Percentiles rank a stretch among this genome's conserved stretches.
phyloP scores from a whole-genome alignment of 1,140 invertebrate genomes.

The Euura saliciscinereae region DNA sequence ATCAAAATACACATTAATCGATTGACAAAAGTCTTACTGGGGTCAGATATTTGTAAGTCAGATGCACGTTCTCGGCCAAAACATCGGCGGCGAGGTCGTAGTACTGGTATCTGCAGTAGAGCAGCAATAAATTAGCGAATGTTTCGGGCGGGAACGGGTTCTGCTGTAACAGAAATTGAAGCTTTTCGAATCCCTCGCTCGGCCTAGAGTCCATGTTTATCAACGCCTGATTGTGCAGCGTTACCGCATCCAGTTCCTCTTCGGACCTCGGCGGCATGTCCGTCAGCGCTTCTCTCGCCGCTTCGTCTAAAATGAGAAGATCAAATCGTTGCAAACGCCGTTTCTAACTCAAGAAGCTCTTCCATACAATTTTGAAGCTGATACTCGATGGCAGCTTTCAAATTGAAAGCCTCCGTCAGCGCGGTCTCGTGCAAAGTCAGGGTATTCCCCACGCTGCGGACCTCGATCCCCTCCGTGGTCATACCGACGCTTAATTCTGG shows the following conservation, averaged over 20 bases:
- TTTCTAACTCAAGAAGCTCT: constrained; percentile 22
- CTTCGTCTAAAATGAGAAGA: constrained; percentile 68
- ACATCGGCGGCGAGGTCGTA: constrained; percentile 98
- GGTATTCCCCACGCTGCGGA: constrained; percentile 97
- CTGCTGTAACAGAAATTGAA: constrained; percentile 96
- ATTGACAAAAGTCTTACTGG: constrained; percentile 65
- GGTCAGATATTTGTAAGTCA: constrained; percentile 95
- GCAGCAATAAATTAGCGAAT: constrained; percentile 92
- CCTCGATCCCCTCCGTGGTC: constrained; percentile 97
- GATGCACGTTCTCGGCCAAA: constrained; percentile 95
- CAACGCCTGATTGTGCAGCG: constrained; percentile 96
- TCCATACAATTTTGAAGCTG: constrained; percentile 89
- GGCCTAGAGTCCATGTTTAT: constrained; percentile 92
- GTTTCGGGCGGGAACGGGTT: constrained; percentile 97
- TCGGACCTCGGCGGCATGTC: constrained; percentile 98
- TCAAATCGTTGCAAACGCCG: neutral
- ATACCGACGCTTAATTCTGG: constrained; percentile 97
- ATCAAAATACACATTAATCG: constrained; percentile 11
- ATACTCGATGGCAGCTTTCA: constrained; percentile 98
- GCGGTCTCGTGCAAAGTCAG: constrained; percentile 95
- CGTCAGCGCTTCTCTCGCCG: constrained; percentile 90
- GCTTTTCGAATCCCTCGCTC: constrained; percentile 93
- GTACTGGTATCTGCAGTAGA: constrained; percentile 98
- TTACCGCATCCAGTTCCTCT: constrained; percentile 97
- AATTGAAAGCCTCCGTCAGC: constrained; percentile 96